A percentile compares a stretch with the other conserved stretches of the same genome.
Conservation (phyloP, 1,140 invertebrate species). For the Meloidogyne exigua region DNA sequence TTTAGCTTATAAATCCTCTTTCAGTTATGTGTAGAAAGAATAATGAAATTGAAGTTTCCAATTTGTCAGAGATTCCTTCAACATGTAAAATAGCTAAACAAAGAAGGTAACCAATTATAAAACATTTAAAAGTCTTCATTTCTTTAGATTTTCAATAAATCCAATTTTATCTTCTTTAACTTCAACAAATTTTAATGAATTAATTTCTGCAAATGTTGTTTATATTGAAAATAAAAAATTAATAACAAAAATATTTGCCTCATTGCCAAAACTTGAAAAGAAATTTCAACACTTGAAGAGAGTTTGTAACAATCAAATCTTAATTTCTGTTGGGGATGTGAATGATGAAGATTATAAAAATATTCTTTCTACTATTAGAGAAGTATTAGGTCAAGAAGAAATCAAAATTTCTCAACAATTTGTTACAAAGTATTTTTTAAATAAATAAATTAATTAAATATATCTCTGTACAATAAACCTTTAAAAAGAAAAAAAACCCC, state of each 20-base stretch:
- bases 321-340: constrained; percentile 1
- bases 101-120: neutral
- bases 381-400: neutral
- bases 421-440: neutral
- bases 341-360: neutral
- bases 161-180: constrained; percentile 20
- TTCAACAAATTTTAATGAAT: neutral
- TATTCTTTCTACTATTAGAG: neutral
- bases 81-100: neutral
- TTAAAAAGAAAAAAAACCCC: no score
- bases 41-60: neutral
- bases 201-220: neutral
- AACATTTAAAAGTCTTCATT: neutral
- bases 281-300: constrained; percentile 27
- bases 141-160: constrained; percentile 18
- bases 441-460: neutral
- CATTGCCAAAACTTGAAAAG: neutral
- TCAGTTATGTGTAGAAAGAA: neutral
- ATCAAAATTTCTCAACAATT: neutral
- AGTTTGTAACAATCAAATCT: neutral
- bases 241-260: neutral
- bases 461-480: no score
- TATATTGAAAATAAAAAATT: constrained; percentile 14
- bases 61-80: neutral
- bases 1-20: no score